A percentile compares a stretch with the other conserved stretches of the same genome.
phyloP scores from a whole-genome alignment of 2,888 invertebrate genomes.

The Tupiocoris notatus region DNA sequence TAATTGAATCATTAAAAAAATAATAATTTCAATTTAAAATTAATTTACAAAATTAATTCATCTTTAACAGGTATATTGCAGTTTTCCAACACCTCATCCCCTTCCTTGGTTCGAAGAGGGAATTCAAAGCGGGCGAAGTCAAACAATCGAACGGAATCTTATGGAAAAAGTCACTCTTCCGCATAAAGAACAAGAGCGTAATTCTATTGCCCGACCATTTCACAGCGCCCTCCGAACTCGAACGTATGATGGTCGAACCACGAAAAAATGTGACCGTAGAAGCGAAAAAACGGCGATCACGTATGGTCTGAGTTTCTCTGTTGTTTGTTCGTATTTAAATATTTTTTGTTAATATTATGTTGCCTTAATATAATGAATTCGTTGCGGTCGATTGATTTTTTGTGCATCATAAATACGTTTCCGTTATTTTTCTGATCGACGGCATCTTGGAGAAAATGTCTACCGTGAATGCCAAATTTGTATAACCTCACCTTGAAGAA shows the following conservation, averaged over 20 bases:
- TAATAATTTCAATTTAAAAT: no score
- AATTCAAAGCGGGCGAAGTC: conserved; percentile 16
- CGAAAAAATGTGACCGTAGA: background rate
- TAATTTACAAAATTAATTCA: no score
- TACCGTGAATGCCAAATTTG: no score
- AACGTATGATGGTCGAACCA: conserved; percentile 6
- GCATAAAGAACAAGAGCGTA: conserved; percentile 13
- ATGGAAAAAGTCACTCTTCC: conserved; percentile 7
- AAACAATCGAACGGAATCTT: background rate
- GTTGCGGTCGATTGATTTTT: no score
- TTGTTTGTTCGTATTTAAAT: no score
- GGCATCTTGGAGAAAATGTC: no score
- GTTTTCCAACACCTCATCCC: conserved; percentile 7
- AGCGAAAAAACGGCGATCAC: conserved; percentile 5
- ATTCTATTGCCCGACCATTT: conserved; percentile 9
- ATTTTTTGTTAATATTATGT: no score
- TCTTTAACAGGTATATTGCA: background rate
- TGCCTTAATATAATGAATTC: no score
- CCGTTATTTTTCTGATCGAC: no score
- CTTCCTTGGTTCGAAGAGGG: background rate
- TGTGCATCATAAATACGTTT: no score
- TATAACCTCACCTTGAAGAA: no score
- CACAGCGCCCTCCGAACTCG: conserved; percentile 8
- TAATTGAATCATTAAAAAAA: no score
- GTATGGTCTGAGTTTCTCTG: background rate